Evolutionary conservation across 2,797 vertebrate species (phyloP).

Genomic region (Rachycentron canadum): DNA sequence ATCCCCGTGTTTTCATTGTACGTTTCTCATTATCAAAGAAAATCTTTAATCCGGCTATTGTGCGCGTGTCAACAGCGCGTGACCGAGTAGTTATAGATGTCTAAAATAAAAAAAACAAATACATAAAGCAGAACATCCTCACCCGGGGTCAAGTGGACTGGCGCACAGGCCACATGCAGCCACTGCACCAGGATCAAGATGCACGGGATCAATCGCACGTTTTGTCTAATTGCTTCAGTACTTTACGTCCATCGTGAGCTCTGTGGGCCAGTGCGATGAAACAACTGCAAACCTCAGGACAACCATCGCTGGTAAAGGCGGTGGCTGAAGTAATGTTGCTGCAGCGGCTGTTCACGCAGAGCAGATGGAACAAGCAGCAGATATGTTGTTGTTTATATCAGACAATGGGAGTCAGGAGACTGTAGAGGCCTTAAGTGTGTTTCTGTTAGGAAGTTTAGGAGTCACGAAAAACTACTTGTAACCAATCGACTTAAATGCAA

Average conservation of each 20-base stretch:
- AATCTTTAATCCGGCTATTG: neutral
- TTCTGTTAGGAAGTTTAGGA: neutral
- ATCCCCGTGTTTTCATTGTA: neutral
- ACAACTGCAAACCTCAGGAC: conserved; percentile 15
- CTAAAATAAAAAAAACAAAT: neutral
- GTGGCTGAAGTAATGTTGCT: conserved; percentile 13
- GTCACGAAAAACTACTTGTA: neutral
- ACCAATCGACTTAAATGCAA: no score
- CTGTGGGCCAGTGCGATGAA: no score
- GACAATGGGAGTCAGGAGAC: neutral
- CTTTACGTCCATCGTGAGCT: neutral
- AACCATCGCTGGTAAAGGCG: conserved; percentile 15
- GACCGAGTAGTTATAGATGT: neutral
- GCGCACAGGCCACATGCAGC: neutral
- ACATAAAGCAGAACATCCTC: neutral
- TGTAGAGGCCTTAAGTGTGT: neutral
- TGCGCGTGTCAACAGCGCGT: conserved; percentile 1
- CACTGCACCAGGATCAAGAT: neutral
- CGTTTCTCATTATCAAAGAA: conserved; percentile 28
- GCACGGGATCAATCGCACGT: conserved; percentile 33
- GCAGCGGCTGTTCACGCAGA: neutral
- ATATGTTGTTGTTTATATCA: no score
- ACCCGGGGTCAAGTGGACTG: conserved; percentile 11
- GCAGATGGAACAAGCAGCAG: neutral
- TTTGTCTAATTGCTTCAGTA: conserved; percentile 13